phyloP scores from a whole-genome alignment of 2,113 vertebrate species.

The Sardina pilchardus region DNA sequence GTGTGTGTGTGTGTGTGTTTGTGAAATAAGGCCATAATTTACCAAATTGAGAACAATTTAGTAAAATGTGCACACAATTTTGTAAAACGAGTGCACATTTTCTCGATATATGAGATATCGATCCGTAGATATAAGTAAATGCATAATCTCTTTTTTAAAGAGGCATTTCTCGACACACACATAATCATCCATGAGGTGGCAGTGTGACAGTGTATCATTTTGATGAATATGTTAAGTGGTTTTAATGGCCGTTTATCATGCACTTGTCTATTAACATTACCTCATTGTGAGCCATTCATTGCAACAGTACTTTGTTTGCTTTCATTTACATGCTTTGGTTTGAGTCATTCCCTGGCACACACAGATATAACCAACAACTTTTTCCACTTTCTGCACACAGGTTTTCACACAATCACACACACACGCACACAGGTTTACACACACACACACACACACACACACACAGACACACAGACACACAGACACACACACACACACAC shows the following conservation, averaged over 20 bases:
- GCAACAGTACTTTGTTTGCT: not conserved
- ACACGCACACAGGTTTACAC: constrained; percentile 24
- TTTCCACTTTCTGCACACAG: not conserved
- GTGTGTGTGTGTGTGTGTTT: not conserved
- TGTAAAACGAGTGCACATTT: no score
- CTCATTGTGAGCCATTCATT: not conserved
- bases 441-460: constrained; percentile 28
- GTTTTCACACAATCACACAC: constrained; percentile 32
- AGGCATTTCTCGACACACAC: no score
- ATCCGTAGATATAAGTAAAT: no score
- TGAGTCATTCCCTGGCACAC: not conserved
- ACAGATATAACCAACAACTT: not conserved
- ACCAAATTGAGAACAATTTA: no score
- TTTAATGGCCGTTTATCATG: not conserved
- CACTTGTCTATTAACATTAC: not conserved
- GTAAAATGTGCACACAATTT: no score
- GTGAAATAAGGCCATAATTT: no score
- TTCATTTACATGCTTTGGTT: not conserved
- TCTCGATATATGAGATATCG: no score
- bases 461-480: not conserved
- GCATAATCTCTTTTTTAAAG: no score
- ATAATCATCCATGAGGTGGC: not conserved
- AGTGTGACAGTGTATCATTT: not conserved
- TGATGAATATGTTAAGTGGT: not conserved
- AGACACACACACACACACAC: constrained; percentile 34